Evolutionary conservation across 1,140 invertebrate species (phyloP).

Genomic region (Diachasma alloeum): DNA sequence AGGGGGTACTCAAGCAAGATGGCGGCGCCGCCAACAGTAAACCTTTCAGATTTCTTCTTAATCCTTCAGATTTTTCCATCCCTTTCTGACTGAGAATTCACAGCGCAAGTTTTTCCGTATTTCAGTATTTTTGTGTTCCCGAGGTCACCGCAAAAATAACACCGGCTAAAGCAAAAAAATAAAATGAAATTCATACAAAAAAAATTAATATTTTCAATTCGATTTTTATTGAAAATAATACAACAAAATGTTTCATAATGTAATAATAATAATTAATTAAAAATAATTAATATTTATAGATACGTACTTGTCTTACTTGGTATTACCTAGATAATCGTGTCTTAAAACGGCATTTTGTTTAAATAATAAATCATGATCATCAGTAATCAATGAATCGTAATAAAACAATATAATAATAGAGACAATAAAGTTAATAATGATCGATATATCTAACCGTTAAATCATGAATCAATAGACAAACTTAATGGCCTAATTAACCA

Average conservation of each 20-base stretch:
- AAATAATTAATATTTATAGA: conserved; percentile 64
- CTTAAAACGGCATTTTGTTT: conserved; percentile 56
- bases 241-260: conserved; percentile 65
- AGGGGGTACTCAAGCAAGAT: too few relatives aligned
- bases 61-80: too few relatives aligned
- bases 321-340: conserved; percentile 61
- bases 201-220: conserved; percentile 60
- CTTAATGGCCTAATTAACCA: conserved; percentile 60
- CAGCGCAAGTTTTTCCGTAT: too few relatives aligned
- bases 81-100: too few relatives aligned
- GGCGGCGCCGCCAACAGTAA: too few relatives aligned
- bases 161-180: conserved; percentile 14
- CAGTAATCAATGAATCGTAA: conserved; percentile 48
- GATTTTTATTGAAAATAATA: conserved; percentile 67
- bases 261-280: conserved; percentile 57
- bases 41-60: too few relatives aligned
- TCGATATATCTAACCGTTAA: conserved; percentile 54
- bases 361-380: conserved; percentile 60
- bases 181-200: conserved; percentile 39
- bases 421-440: conserved; percentile 60
- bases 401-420: conserved; percentile 57
- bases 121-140: too few relatives aligned
- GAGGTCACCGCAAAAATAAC: conserved; percentile 19
- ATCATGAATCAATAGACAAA: conserved; percentile 65
- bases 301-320: conserved; percentile 61